Evolutionary conservation across 2,113 vertebrate species (phyloP).

Genomic region (Cochlearius cochlearius): DNA sequence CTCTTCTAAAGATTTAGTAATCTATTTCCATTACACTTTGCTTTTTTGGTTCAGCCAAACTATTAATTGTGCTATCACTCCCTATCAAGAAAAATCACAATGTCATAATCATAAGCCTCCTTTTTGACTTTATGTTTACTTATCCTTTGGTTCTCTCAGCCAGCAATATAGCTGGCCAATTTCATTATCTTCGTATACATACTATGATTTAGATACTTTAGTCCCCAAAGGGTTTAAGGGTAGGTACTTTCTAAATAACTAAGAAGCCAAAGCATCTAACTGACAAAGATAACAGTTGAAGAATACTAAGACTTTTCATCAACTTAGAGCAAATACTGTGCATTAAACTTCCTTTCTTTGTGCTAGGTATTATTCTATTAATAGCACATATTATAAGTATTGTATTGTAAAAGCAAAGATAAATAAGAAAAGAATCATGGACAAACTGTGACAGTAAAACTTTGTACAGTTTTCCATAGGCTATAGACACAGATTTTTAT

Average conservation of each 20-base stretch:
- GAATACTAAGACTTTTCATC: not conserved
- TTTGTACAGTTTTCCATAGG: not conserved
- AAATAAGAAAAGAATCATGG: not conserved
- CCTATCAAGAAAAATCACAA: not conserved
- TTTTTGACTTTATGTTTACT: not conserved
- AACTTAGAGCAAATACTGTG: not conserved
- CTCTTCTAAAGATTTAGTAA: not conserved
- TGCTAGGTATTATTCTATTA: not conserved
- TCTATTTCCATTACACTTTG: not conserved
- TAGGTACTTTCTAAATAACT: not conserved
- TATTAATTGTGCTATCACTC: not conserved
- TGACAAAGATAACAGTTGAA: not conserved
- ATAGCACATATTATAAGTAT: not conserved
- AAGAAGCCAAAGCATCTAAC: not conserved
- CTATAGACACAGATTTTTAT: not conserved
- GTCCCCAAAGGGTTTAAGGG: not conserved
- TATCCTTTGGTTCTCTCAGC: not conserved
- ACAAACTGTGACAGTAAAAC: not conserved
- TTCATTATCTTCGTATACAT: not conserved
- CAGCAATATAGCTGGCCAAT: not conserved
- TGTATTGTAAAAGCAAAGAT: not conserved
- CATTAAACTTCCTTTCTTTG: not conserved
- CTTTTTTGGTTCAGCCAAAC: not conserved
- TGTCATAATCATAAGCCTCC: not conserved
- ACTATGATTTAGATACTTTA: not conserved